A percentile compares a stretch with the other conserved stretches of the same genome.
Evolutionary conservation across 2,113 vertebrate genomes (phyloP).

Genomic region (Pachyramphus minor): DNA sequence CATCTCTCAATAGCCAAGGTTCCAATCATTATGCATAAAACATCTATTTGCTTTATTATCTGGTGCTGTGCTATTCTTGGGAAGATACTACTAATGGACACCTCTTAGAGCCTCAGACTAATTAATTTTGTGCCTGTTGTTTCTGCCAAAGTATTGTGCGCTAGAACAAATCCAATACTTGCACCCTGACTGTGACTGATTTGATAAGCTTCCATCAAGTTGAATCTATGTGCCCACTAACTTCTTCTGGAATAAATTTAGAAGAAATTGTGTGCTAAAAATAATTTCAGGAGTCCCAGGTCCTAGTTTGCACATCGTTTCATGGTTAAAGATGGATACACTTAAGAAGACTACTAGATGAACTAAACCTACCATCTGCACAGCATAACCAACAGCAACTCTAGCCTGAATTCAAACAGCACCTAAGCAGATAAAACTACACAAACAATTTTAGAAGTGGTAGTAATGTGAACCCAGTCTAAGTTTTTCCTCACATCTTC

Average conservation of each 20-base stretch:
- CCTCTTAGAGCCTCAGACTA: background rate
- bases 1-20: background rate
- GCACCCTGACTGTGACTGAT: background rate
- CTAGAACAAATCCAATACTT: background rate
- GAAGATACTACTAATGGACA: background rate
- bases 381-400: background rate
- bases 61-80: fast-evolving
- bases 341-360: background rate
- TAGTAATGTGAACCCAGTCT: background rate
- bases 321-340: background rate
- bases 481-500: background rate
- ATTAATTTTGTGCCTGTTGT: background rate
- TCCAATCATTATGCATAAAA: background rate
- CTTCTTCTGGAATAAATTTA: background rate
- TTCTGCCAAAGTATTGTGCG: background rate
- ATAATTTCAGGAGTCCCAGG: background rate
- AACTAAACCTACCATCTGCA: background rate
- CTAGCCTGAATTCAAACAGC: background rate
- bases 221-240: background rate
- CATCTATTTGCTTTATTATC: background rate
- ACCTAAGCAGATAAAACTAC: background rate
- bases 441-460: fast-evolving
- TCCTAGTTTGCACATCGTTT: background rate
- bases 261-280: background rate
- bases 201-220: background rate